Conservation (phyloP, 2,113 vertebrate genomes). For the Ammodramus savannarum region DNA sequence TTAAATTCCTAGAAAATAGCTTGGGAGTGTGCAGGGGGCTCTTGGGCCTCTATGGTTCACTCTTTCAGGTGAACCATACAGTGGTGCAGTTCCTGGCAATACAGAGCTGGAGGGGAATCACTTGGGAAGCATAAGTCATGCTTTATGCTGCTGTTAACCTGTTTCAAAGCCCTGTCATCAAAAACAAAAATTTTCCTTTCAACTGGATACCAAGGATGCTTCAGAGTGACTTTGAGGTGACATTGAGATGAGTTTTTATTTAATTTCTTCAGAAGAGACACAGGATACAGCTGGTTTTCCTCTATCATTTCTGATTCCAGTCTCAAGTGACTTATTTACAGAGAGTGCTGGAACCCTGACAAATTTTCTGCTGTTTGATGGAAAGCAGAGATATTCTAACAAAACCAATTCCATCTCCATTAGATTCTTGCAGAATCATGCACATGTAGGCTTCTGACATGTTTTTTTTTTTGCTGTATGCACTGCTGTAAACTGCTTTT, state of each 20-base stretch:
- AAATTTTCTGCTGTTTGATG: background rate
- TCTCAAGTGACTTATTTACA: background rate
- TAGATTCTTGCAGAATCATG: background rate
- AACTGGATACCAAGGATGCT: background rate
- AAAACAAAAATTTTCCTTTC: background rate
- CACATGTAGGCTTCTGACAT: background rate
- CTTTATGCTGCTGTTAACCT: background rate
- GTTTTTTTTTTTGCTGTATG: background rate
- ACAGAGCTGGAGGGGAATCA: background rate
- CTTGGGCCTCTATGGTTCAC: too few relatives aligned
- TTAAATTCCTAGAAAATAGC: background rate
- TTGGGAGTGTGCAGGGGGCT: background rate
- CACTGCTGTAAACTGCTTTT: background rate
- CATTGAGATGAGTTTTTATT: background rate
- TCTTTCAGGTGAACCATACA: background rate
- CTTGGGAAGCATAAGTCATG: background rate
- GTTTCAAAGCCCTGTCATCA: background rate
- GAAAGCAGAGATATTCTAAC: background rate
- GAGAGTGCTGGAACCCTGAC: background rate
- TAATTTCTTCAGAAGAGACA: background rate
- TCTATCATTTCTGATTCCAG: background rate
- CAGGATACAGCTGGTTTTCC: background rate
- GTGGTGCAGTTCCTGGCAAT: background rate
- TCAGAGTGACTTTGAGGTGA: background rate
- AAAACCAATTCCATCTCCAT: background rate